These are phyloP conservation scores for Drosophila pandora DNA, from an alignment of 1,140 invertebrate species.

Conservation along the genomic window DNA sequence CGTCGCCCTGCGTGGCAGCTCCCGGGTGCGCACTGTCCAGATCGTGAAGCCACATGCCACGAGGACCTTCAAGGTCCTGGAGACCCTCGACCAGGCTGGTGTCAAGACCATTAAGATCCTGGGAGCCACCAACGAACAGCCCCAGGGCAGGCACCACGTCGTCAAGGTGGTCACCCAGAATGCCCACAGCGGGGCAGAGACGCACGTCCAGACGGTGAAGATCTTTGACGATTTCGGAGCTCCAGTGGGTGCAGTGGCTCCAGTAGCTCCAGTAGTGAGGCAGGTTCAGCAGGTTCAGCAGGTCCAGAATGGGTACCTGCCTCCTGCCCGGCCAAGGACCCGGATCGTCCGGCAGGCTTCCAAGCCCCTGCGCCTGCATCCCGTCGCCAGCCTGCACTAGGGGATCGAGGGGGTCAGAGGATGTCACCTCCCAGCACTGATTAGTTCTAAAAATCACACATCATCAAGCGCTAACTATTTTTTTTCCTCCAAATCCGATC, in stretches of 20 bases:
- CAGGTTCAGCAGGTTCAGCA: conserved; percentile 23
- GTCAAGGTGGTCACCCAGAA: conserved; percentile 71
- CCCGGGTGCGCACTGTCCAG: conserved; percentile 69
- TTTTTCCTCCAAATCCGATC: not conserved
- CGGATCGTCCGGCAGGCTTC: conserved; percentile 45
- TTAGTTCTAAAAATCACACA: conserved; percentile 67
- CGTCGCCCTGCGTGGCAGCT: conserved; percentile 36
- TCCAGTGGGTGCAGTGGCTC: not conserved
- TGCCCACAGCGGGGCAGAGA: conserved; percentile 48
- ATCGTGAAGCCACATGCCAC: conserved; percentile 63
- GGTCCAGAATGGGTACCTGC: conserved; percentile 43
- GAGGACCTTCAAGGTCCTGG: conserved; percentile 73
- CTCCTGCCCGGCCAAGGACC: conserved; percentile 53
- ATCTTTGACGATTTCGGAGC: conserved; percentile 59
- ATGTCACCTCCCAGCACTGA: conserved; percentile 60
- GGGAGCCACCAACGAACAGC: conserved; percentile 65
- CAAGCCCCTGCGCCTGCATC: conserved; percentile 55
- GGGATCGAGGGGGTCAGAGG: not conserved
- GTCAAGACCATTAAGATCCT: conserved; percentile 77
- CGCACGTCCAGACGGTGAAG: conserved; percentile 70
- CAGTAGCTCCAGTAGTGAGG: not conserved
- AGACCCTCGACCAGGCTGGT: conserved; percentile 59
- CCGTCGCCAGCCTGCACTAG: conserved; percentile 39
- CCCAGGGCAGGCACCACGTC: conserved; percentile 64
- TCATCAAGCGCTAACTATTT: conserved; percentile 33